Percentiles rank a stretch among this genome's conserved stretches.
Evolutionary conservation across 2,113 vertebrate species (phyloP).

Genomic region (Xenopus borealis): DNA sequence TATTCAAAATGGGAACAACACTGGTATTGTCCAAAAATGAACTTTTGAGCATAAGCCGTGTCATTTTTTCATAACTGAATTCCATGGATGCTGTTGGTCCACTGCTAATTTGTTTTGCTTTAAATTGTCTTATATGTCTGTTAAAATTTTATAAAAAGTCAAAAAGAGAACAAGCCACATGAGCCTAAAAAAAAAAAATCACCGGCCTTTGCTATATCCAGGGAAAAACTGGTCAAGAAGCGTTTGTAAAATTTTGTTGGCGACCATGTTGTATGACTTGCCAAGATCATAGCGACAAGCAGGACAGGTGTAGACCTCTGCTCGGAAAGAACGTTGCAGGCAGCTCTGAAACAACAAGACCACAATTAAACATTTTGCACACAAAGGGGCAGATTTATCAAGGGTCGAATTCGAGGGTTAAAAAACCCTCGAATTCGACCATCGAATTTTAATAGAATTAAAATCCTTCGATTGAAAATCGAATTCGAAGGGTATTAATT

Average conservation of each 20-base stretch:
- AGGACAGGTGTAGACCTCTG: slow-evolving; percentile 92
- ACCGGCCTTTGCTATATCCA: slow-evolving; percentile 98
- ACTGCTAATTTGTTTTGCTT: slow-evolving; percentile 47
- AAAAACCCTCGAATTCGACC: too few relatives aligned
- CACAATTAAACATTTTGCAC: background rate
- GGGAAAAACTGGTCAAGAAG: slow-evolving; percentile 97
- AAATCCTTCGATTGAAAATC: too few relatives aligned
- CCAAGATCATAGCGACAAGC: slow-evolving; percentile 94
- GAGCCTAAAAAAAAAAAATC: slow-evolving; percentile 58
- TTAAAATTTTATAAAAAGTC: slow-evolving; percentile 58
- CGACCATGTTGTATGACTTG: slow-evolving; percentile 87
- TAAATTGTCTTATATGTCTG: slow-evolving; percentile 29
- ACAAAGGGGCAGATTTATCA: too few relatives aligned
- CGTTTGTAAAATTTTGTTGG: slow-evolving; percentile 88
- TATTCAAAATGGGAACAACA: background rate
- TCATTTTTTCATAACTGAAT: slow-evolving; percentile 36
- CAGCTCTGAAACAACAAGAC: slow-evolving; percentile 71
- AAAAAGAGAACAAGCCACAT: slow-evolving; percentile 47
- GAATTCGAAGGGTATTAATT: too few relatives aligned
- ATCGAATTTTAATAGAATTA: too few relatives aligned
- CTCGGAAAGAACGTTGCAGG: slow-evolving; percentile 93
- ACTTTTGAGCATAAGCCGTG: too few relatives aligned
- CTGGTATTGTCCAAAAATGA: too few relatives aligned
- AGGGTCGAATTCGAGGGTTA: too few relatives aligned
- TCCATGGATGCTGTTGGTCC: slow-evolving; percentile 59